phyloP scores from a whole-genome alignment of 2,113 vertebrate species.

The Anolis carolinensis region DNA sequence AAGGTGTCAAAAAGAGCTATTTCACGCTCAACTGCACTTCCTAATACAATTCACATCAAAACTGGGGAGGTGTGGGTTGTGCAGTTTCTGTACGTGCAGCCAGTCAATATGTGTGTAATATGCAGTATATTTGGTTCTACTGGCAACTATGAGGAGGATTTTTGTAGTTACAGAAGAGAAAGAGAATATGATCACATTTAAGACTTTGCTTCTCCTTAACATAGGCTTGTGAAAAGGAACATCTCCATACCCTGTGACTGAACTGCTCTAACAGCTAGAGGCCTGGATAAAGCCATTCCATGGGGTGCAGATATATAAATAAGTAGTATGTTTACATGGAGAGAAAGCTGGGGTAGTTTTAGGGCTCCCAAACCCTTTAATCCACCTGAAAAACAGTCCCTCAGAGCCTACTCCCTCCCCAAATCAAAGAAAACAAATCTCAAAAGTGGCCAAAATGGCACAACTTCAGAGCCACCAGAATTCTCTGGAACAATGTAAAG shows the following conservation, averaged over 20 bases:
- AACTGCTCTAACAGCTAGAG: background rate
- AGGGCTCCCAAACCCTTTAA: too few species aligned
- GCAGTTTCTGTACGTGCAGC: conserved; percentile 40
- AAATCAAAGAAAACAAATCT: too few species aligned
- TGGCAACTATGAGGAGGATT: conserved; percentile 60
- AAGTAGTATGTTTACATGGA: background rate
- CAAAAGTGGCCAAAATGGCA: too few species aligned
- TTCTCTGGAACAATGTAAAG: too few species aligned
- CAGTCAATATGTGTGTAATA: conserved; percentile 53
- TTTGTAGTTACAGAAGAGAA: conserved; percentile 42
- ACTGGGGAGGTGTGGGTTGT: conserved; percentile 6
- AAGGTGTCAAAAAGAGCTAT: conserved; percentile 77
- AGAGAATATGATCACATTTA: conserved; percentile 42
- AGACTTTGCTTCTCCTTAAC: background rate
- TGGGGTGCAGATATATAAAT: background rate
- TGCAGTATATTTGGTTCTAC: conserved; percentile 61
- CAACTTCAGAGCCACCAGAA: too few species aligned
- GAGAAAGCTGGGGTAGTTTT: background rate
- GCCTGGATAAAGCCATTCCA: conserved; percentile 19
- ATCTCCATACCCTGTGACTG: conserved; percentile 5
- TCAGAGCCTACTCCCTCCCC: too few species aligned
- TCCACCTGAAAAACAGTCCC: too few species aligned
- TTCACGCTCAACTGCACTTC: conserved; percentile 77
- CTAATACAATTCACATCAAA: conserved; percentile 70
- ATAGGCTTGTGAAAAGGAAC: conserved; percentile 16